A percentile compares a stretch with the other conserved stretches of the same genome.
phyloP scores from a whole-genome alignment of 2,113 vertebrate genomes.

The Rhineura floridana region DNA sequence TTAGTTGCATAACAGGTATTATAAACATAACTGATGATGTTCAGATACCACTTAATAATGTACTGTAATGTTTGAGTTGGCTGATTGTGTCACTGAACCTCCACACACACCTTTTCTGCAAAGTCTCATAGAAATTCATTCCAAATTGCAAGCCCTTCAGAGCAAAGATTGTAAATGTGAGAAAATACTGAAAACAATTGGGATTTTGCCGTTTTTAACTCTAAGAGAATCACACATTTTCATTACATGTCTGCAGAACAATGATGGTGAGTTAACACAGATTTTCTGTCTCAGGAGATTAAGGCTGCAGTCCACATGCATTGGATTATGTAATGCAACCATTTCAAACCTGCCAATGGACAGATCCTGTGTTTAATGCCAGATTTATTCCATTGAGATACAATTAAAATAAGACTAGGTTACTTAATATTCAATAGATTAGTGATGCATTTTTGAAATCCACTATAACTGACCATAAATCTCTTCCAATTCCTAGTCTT shows the following conservation, averaged over 20 bases:
- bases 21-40: neutral
- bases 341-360: neutral
- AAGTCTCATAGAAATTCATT: neutral
- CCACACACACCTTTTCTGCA: neutral
- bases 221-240: neutral
- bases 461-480: neutral
- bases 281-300: neutral
- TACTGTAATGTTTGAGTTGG: rapidly evolving
- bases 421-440: neutral
- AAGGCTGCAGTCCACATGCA: neutral
- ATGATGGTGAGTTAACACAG: neutral
- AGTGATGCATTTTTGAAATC: neutral
- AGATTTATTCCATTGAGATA: neutral
- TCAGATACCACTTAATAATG: rapidly evolving
- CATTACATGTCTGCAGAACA: neutral
- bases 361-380: neutral
- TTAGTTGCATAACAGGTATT: rapidly evolving
- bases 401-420: neutral
- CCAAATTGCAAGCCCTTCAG: neutral
- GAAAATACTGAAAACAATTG: neutral
- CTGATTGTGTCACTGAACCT: neutral
- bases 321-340: neutral
- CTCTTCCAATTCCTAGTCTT: neutral
- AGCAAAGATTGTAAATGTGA: neutral
- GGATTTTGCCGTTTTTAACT: neutral